Evolutionary conservation across 1,140 invertebrate genomes (phyloP), one percentile per base, ranked within the genome.

Genomic region (Drosophila tsacasi): DNA sequence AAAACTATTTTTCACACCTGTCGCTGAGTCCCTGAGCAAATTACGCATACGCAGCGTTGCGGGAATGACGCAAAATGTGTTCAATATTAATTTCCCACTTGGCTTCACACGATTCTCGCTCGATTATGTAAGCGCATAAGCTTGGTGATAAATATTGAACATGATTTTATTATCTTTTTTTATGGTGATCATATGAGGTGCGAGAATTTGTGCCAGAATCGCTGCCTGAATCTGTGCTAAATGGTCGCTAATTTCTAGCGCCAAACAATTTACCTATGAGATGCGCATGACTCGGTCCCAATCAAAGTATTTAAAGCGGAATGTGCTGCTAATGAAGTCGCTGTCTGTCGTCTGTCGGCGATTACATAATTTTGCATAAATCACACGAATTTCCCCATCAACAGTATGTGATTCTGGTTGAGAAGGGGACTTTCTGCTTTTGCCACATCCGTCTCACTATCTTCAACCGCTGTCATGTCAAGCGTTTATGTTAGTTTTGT

Each of bases 311-410:
- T 62, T 65, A 42, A 60, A 65, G 46, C 58, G 23, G n/a, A 46
- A 25, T 47, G 23, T 42, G 52, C 54, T 44, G 23, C 42, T 54
- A 68, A 67, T 68, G 17, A 68, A 68, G 67, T 35, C 35, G 37
- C 40, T 17, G 25, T 40, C 37, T 27, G 72, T 76, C 27, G 17
- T 19, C 49, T 32, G 27, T 52, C 27, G 49, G 10, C 47, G 27
- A 59, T 66, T 65, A 79, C 75, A 82, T 68, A 71, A 79, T 79
- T 71, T 79, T 39, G 44, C 68, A 85, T 82, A 80, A 83, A 83
- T 84, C 83, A 60, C 52, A 64, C 50, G 39, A 44, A 59, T 62
- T 50, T 46, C 17, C 47, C 8, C 67, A 49, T 58, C 59, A 60
- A 54, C 54, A 49, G 46, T 27, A 27, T 40, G 23, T 27, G 60